phyloP scores from a whole-genome alignment of 2,888 invertebrate species.

The Polydrusus cervinus region DNA sequence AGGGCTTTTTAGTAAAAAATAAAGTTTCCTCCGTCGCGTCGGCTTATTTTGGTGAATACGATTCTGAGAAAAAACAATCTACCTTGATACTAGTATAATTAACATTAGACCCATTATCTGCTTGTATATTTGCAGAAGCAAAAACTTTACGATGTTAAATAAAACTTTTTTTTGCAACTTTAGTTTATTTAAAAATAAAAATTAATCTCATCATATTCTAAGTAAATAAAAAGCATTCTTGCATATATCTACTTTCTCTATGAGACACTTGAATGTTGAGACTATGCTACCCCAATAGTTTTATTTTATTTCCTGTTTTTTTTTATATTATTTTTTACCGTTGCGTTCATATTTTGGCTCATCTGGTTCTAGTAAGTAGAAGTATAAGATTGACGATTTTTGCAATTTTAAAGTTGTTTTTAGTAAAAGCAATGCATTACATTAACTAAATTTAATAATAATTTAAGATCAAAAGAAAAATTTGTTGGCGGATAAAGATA shows the following conservation, averaged over 20 bases:
- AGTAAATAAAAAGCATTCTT: slow-evolving; percentile 18
- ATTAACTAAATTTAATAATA: no score
- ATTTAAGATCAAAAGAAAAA: no score
- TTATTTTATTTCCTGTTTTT: neutral
- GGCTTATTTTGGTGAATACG: no score
- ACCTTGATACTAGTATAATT: neutral
- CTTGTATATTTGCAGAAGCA: neutral
- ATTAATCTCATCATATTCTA: neutral
- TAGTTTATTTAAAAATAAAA: slow-evolving; percentile 1
- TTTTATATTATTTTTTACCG: slow-evolving; percentile 1
- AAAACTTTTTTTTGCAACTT: slow-evolving; percentile 8
- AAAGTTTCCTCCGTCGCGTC: no score
- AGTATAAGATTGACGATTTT: no score
- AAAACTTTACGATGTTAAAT: neutral
- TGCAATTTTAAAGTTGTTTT: no score
- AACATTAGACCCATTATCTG: neutral
- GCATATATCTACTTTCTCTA: neutral
- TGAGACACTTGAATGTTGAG: neutral
- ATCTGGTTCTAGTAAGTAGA: neutral
- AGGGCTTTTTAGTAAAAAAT: no score
- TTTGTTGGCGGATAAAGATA: no score
- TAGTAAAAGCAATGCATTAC: no score
- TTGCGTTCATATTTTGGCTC: neutral
- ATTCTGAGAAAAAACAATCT: no score
- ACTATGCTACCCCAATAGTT: slow-evolving; percentile 4